These are phyloP conservation scores for Pimephales promelas DNA, from an alignment of 2,113 vertebrate species.

Conservation along the genomic window DNA sequence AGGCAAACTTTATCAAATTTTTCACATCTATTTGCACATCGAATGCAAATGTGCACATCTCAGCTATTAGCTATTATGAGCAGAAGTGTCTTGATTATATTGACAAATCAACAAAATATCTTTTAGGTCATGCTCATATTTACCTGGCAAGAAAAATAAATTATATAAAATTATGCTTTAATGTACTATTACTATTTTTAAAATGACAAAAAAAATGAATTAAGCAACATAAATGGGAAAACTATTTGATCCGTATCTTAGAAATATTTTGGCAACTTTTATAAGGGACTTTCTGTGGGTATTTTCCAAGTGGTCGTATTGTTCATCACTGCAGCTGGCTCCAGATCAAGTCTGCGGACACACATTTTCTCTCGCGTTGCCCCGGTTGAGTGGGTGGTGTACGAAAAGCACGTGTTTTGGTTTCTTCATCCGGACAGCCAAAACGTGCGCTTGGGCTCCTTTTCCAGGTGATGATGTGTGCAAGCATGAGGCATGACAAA, in stretches of 20 bases:
- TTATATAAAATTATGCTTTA: too few relatives aligned
- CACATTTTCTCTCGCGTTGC: background rate
- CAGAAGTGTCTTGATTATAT: too few relatives aligned
- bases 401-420: conserved; percentile 2
- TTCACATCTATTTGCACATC: too few relatives aligned
- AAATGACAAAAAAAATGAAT: too few relatives aligned
- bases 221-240: too few relatives aligned
- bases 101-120: too few relatives aligned
- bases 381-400: background rate
- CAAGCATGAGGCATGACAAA: conserved; percentile 29
- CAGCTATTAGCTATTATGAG: too few relatives aligned
- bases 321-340: background rate
- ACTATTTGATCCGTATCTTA: background rate
- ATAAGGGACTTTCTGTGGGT: conserved; percentile 1
- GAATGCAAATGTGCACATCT: too few relatives aligned
- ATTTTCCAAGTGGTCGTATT: conserved; percentile 1
- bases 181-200: too few relatives aligned
- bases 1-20: too few relatives aligned
- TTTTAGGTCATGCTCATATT: too few relatives aligned
- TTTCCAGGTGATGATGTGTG: conserved; percentile 52
- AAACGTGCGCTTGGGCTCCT: conserved; percentile 37
- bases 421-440: background rate
- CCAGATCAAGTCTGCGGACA: background rate
- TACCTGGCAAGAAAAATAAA: too few relatives aligned
- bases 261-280: background rate